Evolutionary conservation across 1,140 invertebrate species (phyloP).

Genomic region (Lepidurus apus): DNA sequence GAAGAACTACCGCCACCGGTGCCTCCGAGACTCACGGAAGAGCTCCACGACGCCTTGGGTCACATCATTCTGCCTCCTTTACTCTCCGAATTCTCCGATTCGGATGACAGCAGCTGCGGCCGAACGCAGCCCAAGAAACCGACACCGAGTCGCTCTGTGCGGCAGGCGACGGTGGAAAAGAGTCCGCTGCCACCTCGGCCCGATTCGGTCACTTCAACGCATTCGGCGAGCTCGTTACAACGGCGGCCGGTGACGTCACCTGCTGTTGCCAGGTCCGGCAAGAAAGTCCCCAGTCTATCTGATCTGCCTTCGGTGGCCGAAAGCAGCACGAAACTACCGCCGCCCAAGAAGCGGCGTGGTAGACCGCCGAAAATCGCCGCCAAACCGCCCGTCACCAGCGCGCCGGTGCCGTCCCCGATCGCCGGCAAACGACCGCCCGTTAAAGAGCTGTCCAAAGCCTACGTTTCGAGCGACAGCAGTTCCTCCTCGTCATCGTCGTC

Average conservation of each 20-base stretch:
- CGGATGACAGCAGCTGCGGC: background rate
- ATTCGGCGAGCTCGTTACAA: conserved; percentile 11
- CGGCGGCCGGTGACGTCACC: background rate
- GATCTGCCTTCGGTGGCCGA: background rate
- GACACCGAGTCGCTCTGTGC: background rate
- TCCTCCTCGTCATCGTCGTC: conserved; percentile 15
- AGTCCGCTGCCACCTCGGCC: background rate
- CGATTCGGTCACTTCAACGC: background rate
- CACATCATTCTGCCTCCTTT: background rate
- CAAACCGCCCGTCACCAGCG: background rate
- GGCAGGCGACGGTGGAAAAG: background rate
- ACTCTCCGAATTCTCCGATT: background rate
- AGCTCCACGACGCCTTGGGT: background rate
- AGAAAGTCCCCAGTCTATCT: background rate
- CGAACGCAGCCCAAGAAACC: background rate
- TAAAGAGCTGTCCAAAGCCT: background rate
- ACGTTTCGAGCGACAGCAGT: conserved; percentile 13
- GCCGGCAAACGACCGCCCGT: background rate
- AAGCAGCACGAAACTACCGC: background rate
- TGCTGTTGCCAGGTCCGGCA: background rate
- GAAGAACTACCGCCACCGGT: background rate
- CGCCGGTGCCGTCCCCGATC: background rate
- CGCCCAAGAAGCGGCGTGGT: background rate
- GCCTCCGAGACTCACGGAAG: background rate
- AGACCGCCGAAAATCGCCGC: background rate